These are phyloP conservation scores for Anhinga rufa DNA, from an alignment of 2,113 vertebrate species.

Conservation along the genomic window DNA sequence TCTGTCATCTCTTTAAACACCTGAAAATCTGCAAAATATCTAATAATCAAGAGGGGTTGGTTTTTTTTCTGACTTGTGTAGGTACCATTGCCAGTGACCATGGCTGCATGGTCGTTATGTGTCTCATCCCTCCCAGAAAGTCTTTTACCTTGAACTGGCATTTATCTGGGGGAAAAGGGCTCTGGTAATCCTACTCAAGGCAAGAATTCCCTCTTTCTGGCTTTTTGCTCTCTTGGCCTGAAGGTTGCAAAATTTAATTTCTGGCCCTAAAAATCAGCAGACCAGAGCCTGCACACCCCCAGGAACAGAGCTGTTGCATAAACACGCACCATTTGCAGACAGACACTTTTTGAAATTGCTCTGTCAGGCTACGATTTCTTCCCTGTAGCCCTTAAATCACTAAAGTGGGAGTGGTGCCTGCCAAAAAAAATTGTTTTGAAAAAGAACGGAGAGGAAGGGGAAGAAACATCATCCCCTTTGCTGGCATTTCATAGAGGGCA, in stretches of 20 bases:
- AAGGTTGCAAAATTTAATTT: background rate
- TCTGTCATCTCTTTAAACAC: background rate
- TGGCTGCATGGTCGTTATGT: accelerated
- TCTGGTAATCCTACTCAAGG: background rate
- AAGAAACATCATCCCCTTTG: background rate
- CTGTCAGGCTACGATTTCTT: background rate
- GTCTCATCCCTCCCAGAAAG: background rate
- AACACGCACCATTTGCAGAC: background rate
- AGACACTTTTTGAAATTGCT: background rate
- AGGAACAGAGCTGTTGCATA: background rate
- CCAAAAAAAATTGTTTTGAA: background rate
- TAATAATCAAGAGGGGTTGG: background rate
- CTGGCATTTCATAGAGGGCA: background rate
- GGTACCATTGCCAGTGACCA: background rate
- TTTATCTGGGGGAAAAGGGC: background rate
- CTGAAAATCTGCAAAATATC: background rate
- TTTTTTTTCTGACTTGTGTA: background rate
- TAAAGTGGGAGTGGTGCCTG: background rate
- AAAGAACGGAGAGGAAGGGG: background rate
- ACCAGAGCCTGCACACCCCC: background rate
- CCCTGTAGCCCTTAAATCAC: background rate
- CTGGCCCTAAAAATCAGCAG: background rate
- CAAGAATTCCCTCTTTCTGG: background rate
- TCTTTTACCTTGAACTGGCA: background rate
- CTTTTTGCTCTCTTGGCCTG: background rate